These are phyloP conservation scores for Porites lobata DNA, from an alignment of 92 coral and sea anemone genomes.

Conservation along the genomic window DNA sequence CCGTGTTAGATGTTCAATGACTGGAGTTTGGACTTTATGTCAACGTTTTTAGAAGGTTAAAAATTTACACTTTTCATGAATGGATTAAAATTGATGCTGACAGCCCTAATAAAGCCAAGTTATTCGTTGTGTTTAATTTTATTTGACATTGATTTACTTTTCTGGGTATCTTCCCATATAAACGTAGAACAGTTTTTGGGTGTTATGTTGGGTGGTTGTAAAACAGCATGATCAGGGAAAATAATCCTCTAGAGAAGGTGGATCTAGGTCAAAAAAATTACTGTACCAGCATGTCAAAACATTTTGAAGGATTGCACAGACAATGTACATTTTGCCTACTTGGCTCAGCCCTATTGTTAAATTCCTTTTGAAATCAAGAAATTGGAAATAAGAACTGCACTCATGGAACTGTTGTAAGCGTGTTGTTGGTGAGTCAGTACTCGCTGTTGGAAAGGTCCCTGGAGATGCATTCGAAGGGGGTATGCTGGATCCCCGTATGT, in stretches of 20 bases:
- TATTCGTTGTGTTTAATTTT: neutral
- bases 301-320: constrained; percentile 36
- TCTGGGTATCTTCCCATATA: neutral
- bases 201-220: no score
- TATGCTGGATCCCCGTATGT: constrained; percentile 49
- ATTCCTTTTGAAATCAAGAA: constrained; percentile 24
- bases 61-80: no score
- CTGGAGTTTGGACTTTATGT: no score
- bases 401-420: constrained; percentile 34
- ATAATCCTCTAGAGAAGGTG: constrained; percentile 39
- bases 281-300: constrained; percentile 28
- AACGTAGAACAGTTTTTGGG: neutral
- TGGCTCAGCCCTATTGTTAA: constrained; percentile 10
- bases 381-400: constrained; percentile 24
- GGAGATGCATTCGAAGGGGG: constrained; percentile 38
- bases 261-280: constrained; percentile 35
- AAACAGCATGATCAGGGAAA: neutral
- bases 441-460: neutral
- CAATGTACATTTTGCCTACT: neutral
- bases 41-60: no score
- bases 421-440: constrained; percentile 17
- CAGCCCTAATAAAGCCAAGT: no score
- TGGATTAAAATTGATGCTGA: no score
- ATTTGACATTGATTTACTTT: no score
- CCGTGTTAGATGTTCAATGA: no score